A percentile compares a stretch with the other conserved stretches of the same genome.
These are phyloP conservation scores for Picathartes gymnocephalus DNA, from an alignment of 2,113 vertebrate species.

Conservation along the genomic window DNA sequence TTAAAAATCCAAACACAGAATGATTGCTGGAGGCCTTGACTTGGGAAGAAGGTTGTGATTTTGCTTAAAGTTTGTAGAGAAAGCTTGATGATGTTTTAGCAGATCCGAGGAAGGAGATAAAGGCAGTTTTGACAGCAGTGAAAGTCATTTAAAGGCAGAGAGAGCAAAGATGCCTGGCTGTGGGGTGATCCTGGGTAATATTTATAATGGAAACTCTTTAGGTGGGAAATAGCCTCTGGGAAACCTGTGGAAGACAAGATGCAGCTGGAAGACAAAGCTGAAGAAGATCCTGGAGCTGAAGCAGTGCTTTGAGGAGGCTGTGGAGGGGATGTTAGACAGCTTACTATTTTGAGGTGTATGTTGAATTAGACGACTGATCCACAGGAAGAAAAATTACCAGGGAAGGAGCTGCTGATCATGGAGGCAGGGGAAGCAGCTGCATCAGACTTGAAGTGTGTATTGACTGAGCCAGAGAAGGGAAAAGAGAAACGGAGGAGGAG, in stretches of 20 bases:
- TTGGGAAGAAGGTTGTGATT: neutral
- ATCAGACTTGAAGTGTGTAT: neutral
- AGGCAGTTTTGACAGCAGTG: neutral
- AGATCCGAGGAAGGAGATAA: neutral
- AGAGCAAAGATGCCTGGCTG: neutral
- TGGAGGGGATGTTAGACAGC: neutral
- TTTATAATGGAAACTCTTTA: neutral
- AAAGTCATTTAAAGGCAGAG: neutral
- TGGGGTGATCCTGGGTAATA: neutral
- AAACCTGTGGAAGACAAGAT: neutral
- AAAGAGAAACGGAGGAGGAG: neutral
- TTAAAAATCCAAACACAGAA: neutral
- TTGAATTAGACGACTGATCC: neutral
- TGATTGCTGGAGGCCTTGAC: constrained; percentile 5
- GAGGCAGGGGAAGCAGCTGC: neutral
- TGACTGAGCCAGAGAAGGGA: neutral
- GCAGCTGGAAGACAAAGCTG: neutral
- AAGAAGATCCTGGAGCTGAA: neutral
- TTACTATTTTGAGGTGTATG: neutral
- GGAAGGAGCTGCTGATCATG: neutral
- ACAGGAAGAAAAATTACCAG: neutral
- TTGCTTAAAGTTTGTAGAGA: neutral
- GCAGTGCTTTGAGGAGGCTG: neutral
- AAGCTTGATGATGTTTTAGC: neutral
- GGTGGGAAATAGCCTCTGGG: neutral